A percentile compares a stretch with the other conserved stretches of the same genome.
These are phyloP conservation scores for Epistrophella euchroma DNA, from an alignment of 2,888 invertebrate species.

Conservation along the genomic window DNA sequence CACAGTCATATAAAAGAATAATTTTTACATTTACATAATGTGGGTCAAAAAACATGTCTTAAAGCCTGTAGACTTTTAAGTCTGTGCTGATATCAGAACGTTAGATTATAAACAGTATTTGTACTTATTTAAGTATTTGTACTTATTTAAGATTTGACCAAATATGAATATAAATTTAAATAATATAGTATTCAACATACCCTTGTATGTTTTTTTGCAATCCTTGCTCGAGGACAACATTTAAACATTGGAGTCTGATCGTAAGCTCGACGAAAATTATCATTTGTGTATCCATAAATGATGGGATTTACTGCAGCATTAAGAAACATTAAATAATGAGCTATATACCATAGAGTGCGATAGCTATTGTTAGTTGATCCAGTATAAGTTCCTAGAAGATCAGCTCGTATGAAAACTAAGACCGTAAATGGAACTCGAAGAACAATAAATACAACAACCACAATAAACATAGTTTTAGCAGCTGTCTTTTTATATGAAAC, in stretches of 20 bases:
- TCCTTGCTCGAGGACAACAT: slow-evolving; percentile 71
- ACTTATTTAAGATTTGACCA: no score
- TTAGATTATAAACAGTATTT: no score
- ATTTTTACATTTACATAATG: no score
- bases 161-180: no score
- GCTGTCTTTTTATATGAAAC: slow-evolving; percentile 88
- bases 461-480: slow-evolving; percentile 88
- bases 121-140: no score
- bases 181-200: background rate
- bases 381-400: slow-evolving; percentile 76
- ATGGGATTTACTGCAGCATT: slow-evolving; percentile 91
- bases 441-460: slow-evolving; percentile 87
- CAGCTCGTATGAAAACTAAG: slow-evolving; percentile 87
- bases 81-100: no score
- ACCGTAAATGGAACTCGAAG: slow-evolving; percentile 91
- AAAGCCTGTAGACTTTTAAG: no score
- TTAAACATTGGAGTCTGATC: slow-evolving; percentile 85
- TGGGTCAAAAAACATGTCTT: no score
- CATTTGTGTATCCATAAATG: slow-evolving; percentile 90
- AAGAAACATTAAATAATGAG: slow-evolving; percentile 88
- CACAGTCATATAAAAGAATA: no score
- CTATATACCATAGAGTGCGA: slow-evolving; percentile 87
- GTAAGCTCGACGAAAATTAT: slow-evolving; percentile 88
- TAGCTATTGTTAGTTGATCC: slow-evolving; percentile 84
- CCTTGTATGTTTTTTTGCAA: background rate